Evolutionary conservation across 2,888 invertebrate genomes (phyloP), one percentile per base, ranked within the genome.

Genomic region (Sussaba pulchella): DNA sequence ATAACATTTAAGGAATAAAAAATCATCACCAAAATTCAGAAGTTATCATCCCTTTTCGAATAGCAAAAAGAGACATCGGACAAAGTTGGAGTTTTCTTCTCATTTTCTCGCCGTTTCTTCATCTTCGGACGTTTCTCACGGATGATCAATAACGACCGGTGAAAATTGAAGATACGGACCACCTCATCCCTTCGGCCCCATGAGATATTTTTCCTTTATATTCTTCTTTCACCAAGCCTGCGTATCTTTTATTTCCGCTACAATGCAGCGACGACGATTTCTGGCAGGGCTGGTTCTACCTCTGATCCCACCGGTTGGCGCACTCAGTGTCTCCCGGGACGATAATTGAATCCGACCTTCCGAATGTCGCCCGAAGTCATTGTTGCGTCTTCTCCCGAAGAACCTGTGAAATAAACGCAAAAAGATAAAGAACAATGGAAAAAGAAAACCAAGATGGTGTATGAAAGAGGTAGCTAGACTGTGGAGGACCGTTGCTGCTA

Each of bases 251-350:
- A 59, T 61, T 66, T 43, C 36, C 24, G 10, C 47, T 36, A 70
- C 54, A 63, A 70, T 43, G 52, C 50, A 45, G 52, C 41, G 47
- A 77, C 43, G 57, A 66, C 52, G 69, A 73, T 77, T 52, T 73
- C 64, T 45, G 73, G 73, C 64, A 77, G 50, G 70, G 39, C n/a
- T 67, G 59, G 66, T 59, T 52, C 50, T 26, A 45, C 57, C 45
- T 85, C 93, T 31, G 41, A 50, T 26, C 39, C 92, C 85, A 87
- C 93, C 82, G 88, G 83, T 82, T 93, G 39, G 85, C 92, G 87
- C 92, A 92, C 85, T 93, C 57, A 26, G 14, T 21, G 50, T 66
- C 64, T 2, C 26, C 39, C 47, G 36, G 78, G 67, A 82, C 78
- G 82, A 84, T 85, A 84, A 86, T 86, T 86, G 83, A 85, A 86